Evolutionary conservation across 2,888 invertebrate genomes (phyloP).

Genomic region (Scrobipalpa costella): DNA sequence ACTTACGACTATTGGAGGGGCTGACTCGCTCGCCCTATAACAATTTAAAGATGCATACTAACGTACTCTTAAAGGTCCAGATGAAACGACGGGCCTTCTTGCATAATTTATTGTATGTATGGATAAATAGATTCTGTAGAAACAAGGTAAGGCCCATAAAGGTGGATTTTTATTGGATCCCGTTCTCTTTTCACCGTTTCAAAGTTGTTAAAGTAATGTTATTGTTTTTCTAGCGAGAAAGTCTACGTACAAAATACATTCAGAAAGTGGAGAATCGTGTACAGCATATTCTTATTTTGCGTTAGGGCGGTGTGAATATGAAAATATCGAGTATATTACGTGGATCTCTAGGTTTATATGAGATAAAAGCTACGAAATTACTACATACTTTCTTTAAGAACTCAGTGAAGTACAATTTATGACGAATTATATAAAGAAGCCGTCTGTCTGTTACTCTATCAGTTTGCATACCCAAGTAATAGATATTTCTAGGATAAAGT

Average conservation of each 20-base stretch:
- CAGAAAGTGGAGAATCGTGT: constrained; percentile 6
- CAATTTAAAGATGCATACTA: constrained; percentile 16
- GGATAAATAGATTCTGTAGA: constrained; percentile 1
- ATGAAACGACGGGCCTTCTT: constrained; percentile 1
- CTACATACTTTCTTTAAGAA: neutral
- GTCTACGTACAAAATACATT: constrained; percentile 1
- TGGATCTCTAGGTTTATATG: neutral
- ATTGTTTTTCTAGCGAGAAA: constrained; percentile 8
- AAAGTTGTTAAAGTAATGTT: constrained; percentile 10
- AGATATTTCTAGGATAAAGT: too few relatives aligned
- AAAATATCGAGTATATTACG: neutral
- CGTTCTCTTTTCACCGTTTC: constrained; percentile 4
- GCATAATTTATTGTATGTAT: constrained; percentile 6
- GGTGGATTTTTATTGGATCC: constrained; percentile 3
- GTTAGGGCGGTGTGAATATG: constrained; percentile 4
- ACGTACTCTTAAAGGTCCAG: neutral
- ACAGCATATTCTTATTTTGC: constrained; percentile 6
- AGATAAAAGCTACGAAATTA: neutral
- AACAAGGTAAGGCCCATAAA: neutral
- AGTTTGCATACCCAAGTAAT: too few relatives aligned
- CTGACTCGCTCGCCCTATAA: neutral
- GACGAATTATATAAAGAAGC: too few relatives aligned
- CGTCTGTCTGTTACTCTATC: too few relatives aligned
- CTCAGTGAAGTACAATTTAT: too few relatives aligned
- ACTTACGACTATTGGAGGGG: neutral